phyloP scores from a whole-genome alignment of 1,140 invertebrate genomes.

The Meloidogyne exigua region DNA sequence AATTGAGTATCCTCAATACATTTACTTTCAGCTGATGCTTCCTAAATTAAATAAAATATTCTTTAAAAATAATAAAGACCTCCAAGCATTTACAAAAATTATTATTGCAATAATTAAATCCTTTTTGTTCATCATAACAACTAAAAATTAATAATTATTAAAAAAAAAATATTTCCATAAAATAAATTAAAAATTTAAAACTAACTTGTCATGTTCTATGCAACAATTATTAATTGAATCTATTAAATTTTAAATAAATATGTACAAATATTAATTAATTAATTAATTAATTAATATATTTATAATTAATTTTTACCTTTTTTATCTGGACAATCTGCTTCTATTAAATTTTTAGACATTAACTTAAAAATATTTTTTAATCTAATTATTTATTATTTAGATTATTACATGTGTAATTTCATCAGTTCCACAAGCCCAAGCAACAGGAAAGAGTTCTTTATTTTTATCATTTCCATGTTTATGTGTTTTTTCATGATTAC shows the following conservation, averaged over 20 bases:
- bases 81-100: neutral
- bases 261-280: no score
- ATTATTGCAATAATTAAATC: neutral
- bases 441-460: neutral
- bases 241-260: no score
- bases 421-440: neutral
- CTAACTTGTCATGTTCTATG: neutral
- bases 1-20: neutral
- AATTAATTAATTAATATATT: no score
- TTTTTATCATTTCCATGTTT: neutral
- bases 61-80: neutral
- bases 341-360: neutral
- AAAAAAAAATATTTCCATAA: neutral
- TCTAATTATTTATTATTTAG: neutral
- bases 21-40: neutral
- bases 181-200: neutral
- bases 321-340: neutral
- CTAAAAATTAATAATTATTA: no score
- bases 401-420: neutral
- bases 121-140: constrained; percentile 1
- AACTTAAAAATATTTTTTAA: neutral
- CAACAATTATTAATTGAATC: neutral
- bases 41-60: neutral
- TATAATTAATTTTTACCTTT: neutral
- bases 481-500: neutral